Evolutionary conservation across 1,140 invertebrate species (phyloP).

Genomic region (Heliconius hermathena): DNA sequence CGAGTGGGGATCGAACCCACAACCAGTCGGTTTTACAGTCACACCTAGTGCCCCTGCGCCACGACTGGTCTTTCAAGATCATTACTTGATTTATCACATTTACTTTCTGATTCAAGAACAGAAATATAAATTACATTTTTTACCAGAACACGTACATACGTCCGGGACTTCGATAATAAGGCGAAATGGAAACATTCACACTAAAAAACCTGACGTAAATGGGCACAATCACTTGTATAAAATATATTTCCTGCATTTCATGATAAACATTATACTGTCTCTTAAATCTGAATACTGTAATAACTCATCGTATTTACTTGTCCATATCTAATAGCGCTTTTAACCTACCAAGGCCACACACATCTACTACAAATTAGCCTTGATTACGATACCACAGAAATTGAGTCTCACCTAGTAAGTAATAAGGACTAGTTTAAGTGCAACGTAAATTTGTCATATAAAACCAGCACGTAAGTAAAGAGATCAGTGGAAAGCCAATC

Average conservation of each 20-base stretch:
- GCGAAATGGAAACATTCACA: background rate
- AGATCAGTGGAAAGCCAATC: slow-evolving; percentile 66
- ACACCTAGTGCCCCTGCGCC: too few species aligned
- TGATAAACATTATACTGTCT: slow-evolving; percentile 18
- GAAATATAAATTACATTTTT: background rate
- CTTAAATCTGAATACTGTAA: slow-evolving; percentile 33
- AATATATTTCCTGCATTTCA: slow-evolving; percentile 7
- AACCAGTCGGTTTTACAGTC: too few species aligned
- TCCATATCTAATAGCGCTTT: slow-evolving; percentile 35
- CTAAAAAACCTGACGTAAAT: slow-evolving; percentile 6
- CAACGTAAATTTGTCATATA: slow-evolving; percentile 36
- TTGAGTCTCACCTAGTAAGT: slow-evolving; percentile 22
- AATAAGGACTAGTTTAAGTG: slow-evolving; percentile 31
- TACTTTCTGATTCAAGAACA: background rate
- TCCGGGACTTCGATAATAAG: background rate
- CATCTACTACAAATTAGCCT: slow-evolving; percentile 26
- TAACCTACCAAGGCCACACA: slow-evolving; percentile 48
- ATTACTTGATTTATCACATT: background rate
- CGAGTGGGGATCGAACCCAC: too few species aligned
- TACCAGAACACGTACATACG: background rate
- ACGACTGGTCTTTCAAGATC: too few species aligned
- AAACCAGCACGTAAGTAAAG: slow-evolving; percentile 56
- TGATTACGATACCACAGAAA: slow-evolving; percentile 31
- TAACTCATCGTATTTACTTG: slow-evolving; percentile 47
- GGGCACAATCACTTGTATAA: background rate